A percentile compares a stretch with the other conserved stretches of the same genome.
Conservation (phyloP, 2,113 vertebrate genomes). For the Geococcyx californianus region DNA sequence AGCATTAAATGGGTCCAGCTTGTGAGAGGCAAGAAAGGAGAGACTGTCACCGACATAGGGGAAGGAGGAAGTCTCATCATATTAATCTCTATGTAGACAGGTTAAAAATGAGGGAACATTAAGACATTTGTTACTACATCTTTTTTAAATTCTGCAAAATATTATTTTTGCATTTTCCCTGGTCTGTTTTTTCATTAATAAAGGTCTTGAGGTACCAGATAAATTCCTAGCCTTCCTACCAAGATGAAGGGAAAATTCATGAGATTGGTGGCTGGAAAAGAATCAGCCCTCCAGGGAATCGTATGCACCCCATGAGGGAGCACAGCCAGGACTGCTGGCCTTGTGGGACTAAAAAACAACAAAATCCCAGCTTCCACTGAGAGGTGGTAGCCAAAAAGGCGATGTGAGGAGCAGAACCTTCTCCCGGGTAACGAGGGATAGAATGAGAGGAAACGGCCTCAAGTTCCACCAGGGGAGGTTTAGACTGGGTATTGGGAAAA, state of each 20-base stretch:
- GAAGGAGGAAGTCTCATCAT: neutral
- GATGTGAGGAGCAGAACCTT: neutral
- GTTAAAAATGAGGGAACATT: neutral
- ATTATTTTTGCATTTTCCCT: neutral
- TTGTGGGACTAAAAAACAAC: neutral
- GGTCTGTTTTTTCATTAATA: neutral
- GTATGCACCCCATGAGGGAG: neutral
- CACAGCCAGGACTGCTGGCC: neutral
- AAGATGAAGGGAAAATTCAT: neutral
- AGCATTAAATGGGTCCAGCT: neutral
- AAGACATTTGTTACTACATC: neutral
- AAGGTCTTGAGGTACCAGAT: neutral
- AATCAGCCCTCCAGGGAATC: neutral
- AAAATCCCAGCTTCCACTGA: neutral
- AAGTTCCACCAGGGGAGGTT: too few species aligned
- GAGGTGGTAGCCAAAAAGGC: neutral
- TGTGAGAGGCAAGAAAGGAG: neutral
- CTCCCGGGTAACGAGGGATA: too few species aligned
- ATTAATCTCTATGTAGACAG: neutral
- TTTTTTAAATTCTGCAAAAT: neutral
- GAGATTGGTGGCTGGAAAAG: neutral
- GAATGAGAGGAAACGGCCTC: too few species aligned
- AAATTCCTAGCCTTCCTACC: neutral
- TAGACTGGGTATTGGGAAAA: too few species aligned
- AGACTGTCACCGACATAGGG: rapidly evolving